Base-by-base conservation (phyloP, 2,113 vertebrate species). In the Solenodon paradoxus region DNA sequence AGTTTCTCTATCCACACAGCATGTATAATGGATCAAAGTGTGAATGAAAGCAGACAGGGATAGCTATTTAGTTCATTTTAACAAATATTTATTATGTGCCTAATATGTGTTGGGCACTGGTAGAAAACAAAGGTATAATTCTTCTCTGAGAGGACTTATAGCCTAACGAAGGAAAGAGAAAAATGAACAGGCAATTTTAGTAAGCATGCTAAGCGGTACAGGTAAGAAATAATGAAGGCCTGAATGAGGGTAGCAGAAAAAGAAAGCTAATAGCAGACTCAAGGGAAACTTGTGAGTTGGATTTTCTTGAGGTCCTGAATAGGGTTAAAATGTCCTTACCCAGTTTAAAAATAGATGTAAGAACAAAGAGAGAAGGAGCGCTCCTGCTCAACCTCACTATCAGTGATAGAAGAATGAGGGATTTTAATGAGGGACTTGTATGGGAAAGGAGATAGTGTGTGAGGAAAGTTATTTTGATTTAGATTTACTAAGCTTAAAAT, bases 41-140 rank as follows among this genome's bases (percentile, higher is more conserved):
- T 69, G 42, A 95, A 72, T 15, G 32, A 78, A 95, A 74, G 47
- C 83, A 90, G 66, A 45, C 42, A 90, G 59, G 45, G 53, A 78
- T 77, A 61, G 30, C 79, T 75, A 64, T 95, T 95, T 57, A 85
- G 30, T 88, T 94, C 28, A 55, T n/a, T 93, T 71, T 95, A 92
- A 53, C 80, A 87, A 61, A 38, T 94, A 93, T 87, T 90, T 93
- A 75, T 96, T 83, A 51, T 42, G 51, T 84, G 75, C 83, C 69
- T 93, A 28, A n/a, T 49, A 81, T 68, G 61, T 51, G 3, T 78
- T 95, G 59, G 69, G 9, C 32, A 63, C 77, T 51, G 42, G 82
- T 28, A 95, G 42, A 49, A 82, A 95, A 80, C 66, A 47, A 42
- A 81, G 66, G 63, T 40, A 69, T 93, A 47, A 55, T 86, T 89